Evolutionary conservation across 2,888 invertebrate genomes (phyloP).

Genomic region (Noctua janthe): DNA sequence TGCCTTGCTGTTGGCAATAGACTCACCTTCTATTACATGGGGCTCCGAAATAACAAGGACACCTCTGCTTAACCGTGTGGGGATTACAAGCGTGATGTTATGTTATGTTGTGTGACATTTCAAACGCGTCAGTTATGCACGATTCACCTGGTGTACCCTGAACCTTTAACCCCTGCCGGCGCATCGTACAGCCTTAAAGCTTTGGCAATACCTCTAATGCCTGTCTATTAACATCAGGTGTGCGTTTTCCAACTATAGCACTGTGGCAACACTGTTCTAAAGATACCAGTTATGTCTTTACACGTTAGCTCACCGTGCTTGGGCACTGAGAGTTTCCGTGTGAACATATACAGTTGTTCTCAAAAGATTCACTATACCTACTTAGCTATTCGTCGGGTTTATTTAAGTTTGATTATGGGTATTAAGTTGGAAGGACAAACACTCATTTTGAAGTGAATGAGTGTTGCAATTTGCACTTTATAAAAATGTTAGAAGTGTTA

Average conservation of each 20-base stretch:
- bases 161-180: conserved; percentile 63
- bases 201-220: conserved; percentile 54
- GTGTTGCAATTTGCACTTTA: conserved; percentile 12
- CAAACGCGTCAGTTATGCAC: conserved; percentile 46
- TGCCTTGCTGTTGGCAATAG: neutral
- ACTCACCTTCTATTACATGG: neutral
- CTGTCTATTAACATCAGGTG: conserved; percentile 30
- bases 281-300: neutral
- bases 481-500: neutral
- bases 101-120: conserved; percentile 59
- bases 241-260: conserved; percentile 41
- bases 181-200: conserved; percentile 43
- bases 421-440: conserved; percentile 20
- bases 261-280: conserved; percentile 15
- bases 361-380: conserved; percentile 29
- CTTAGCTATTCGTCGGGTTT: conserved; percentile 8
- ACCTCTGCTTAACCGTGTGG: neutral
- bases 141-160: conserved; percentile 56
- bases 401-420: conserved; percentile 17
- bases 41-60: neutral
- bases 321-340: conserved; percentile 36
- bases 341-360: conserved; percentile 30
- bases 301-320: conserved; percentile 26
- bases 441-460: conserved; percentile 5
- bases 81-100: neutral